A percentile compares a stretch with the other conserved stretches of the same genome.
Evolutionary conservation across 2,113 vertebrate species (phyloP).

Genomic region (Psophia crepitans): DNA sequence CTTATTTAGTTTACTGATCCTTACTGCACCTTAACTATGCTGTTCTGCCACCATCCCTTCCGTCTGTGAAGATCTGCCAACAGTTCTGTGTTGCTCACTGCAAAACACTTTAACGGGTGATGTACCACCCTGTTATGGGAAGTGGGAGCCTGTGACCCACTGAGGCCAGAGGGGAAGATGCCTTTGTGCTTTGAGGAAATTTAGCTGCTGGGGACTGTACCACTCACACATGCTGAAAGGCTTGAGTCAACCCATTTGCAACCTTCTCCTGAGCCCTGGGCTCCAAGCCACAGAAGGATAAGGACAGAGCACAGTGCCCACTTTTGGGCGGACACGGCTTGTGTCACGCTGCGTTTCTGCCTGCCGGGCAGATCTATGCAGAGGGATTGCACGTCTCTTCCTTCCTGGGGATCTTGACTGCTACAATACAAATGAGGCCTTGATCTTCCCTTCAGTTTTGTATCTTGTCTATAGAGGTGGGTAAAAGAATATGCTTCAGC

Average conservation of each 20-base stretch:
- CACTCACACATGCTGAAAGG: not conserved
- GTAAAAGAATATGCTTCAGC: not conserved
- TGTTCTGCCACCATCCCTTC: not conserved
- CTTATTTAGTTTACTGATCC: not conserved
- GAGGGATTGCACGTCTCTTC: not conserved
- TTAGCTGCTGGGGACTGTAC: not conserved
- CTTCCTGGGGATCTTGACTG: not conserved
- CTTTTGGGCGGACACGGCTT: not conserved
- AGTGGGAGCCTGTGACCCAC: not conserved
- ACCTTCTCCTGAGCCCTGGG: not conserved
- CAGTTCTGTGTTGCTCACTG: not conserved
- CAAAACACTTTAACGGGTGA: not conserved
- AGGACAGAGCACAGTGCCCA: not conserved
- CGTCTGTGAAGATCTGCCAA: not conserved
- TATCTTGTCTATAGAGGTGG: not conserved
- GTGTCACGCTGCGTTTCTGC: not conserved
- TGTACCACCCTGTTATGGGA: accelerated
- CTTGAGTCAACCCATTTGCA: not conserved
- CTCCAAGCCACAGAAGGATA: not conserved
- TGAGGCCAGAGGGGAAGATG: not conserved
- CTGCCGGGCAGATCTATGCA: not conserved
- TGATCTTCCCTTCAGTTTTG: not conserved
- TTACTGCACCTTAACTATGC: accelerated
- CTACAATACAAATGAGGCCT: not conserved
- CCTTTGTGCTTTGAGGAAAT: not conserved